Base-by-base conservation (phyloP, 2,888 invertebrate genomes). In the Epicampocera succincta region DNA sequence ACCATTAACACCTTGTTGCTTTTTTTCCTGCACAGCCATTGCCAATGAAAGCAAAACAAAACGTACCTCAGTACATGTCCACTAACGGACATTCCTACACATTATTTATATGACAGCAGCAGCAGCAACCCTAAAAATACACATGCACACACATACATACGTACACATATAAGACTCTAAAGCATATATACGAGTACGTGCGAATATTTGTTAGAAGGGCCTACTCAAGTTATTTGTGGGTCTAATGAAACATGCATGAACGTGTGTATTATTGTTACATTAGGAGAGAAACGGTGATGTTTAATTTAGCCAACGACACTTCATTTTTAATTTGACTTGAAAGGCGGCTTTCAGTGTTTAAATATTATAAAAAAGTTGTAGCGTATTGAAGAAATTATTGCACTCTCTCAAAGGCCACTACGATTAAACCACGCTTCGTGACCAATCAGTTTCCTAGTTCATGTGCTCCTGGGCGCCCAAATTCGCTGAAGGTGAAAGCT, bases 1-100 rank as follows among this genome's bases (percentile, higher is more conserved):
- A 19, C 40, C 61, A 79, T 68, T 79, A 50, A 69, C 74, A 74
- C 73, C 50, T 73, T 78, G 69, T 78, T 78, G 65, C 61, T 42
- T n/a, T 63, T 48, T n/a, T 63, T 54, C 13, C 15, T 33, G 40
- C 19, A 56, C 33, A 48, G 9, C 3, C n/a, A 52, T n/a, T n/a
- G 40, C 6, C 46, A 63, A 12, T 21, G 9, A 52, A 6, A 19
- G 8, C 5, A 52, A 29, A 44, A 54, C 12, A 25, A 54, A 33
- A 42, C 33, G 29, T 46, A 33, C 33, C 33, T 33, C 8, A 33
- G 9, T 33, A 44, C 17, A 3, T 50, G 4, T 17, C 54, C 12
- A 17, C 17, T n/a, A 4, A n/a, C 3, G 8, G 8, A 33, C 33
- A 3, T 33, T 33, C 50, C 4, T 5, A 13, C 13, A 12, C 13